phyloP scores from a whole-genome alignment of 92 coral and sea anemone species.

The Actinernus sp. region DNA sequence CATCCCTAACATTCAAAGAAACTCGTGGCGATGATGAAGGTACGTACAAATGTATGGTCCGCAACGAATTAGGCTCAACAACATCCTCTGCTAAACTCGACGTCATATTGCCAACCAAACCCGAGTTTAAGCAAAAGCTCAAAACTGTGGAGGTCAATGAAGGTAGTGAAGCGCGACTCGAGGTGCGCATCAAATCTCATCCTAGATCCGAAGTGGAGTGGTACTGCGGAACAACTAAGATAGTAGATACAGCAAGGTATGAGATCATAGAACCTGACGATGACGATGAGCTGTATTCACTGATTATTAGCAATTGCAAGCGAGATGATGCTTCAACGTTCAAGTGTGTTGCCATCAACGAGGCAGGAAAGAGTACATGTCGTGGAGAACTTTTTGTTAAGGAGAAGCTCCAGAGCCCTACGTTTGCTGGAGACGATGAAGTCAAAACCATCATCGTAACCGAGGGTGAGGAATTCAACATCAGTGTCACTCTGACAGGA shows the following conservation, averaged over 20 bases:
- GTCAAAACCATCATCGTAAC: conserved; percentile 57
- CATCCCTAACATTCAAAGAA: conserved; percentile 67
- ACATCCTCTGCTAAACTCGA: conserved; percentile 69
- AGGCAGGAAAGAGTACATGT: conserved; percentile 75
- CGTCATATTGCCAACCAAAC: conserved; percentile 79
- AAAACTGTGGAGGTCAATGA: conserved; percentile 73
- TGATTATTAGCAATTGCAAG: conserved; percentile 70
- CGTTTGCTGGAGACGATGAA: conserved; percentile 63
- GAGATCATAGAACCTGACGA: conserved; percentile 55
- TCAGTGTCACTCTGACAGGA: conserved; percentile 75
- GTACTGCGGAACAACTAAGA: conserved; percentile 74
- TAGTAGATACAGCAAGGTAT: conserved; percentile 66
- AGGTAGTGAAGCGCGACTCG: conserved; percentile 83
- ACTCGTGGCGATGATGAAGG: conserved; percentile 79
- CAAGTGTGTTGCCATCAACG: conserved; percentile 80
- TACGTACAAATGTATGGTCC: conserved; percentile 85
- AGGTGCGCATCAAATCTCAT: conserved; percentile 70
- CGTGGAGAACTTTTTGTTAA: conserved; percentile 74
- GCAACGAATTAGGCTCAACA: conserved; percentile 84
- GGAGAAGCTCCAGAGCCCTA: conserved; percentile 61
- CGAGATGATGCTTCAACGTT: conserved; percentile 79
- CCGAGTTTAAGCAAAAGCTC: conserved; percentile 78
- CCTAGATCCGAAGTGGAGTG: conserved; percentile 87
- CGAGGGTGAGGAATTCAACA: conserved; percentile 83
- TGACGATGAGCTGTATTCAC: conserved; percentile 71